A percentile compares a stretch with the other conserved stretches of the same genome.
phyloP scores from a whole-genome alignment of 1,140 invertebrate genomes.

The Drosophila orosa region DNA sequence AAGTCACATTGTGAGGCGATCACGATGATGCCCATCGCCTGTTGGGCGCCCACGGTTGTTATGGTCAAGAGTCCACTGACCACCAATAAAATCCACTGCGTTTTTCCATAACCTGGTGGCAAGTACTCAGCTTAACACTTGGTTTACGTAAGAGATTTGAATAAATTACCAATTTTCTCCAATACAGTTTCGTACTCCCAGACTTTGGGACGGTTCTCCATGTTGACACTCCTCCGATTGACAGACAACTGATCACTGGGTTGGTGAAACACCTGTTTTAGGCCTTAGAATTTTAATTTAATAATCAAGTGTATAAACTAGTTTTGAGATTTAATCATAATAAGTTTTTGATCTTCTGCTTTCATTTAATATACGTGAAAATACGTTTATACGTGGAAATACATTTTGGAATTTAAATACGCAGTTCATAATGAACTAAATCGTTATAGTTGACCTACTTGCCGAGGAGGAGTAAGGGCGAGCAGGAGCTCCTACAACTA shows the following conservation, averaged over 20 bases:
- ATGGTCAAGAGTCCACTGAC: constrained; percentile 75
- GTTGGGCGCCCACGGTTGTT: constrained; percentile 68
- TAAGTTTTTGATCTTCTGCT: neutral
- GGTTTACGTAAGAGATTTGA: neutral
- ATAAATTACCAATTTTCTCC: constrained; percentile 57
- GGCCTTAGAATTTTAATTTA: constrained; percentile 24
- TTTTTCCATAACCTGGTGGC: constrained; percentile 85
- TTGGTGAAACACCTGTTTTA: constrained; percentile 42
- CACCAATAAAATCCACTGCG: constrained; percentile 85
- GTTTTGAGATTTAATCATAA: constrained; percentile 40
- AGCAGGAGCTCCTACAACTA: too few relatives aligned
- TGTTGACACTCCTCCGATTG: constrained; percentile 35
- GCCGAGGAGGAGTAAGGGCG: neutral
- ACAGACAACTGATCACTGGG: constrained; percentile 45
- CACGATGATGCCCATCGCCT: constrained; percentile 73
- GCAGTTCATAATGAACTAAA: neutral
- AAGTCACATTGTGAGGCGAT: constrained; percentile 84
- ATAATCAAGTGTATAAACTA: constrained; percentile 45
- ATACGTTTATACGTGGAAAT: neutral
- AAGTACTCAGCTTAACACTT: neutral
- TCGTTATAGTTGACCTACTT: neutral
- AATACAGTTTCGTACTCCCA: constrained; percentile 67
- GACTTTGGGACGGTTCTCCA: constrained; percentile 25
- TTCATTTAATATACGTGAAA: neutral
- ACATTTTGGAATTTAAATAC: neutral